Evolutionary conservation across 1,140 invertebrate species (phyloP), one percentile per base, ranked within the genome.

Genomic region (Saccostrea glomerata): DNA sequence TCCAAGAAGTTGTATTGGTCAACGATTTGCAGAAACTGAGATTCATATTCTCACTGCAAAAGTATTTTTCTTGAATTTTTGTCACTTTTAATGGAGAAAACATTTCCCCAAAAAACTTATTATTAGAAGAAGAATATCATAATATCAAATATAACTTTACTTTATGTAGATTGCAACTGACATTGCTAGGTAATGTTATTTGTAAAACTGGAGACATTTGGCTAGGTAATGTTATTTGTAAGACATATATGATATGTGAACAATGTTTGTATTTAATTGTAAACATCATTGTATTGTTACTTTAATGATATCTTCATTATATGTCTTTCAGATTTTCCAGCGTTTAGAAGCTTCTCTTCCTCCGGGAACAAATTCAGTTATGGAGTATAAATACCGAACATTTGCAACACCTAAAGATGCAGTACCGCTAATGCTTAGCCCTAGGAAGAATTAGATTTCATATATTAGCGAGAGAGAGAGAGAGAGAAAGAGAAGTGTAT

Each of bases 21-120:
- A 97, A 92, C 96, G 98, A 93, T 95, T 98, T 85, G 98, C 98
- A 11, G 98, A 98, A 93, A 98, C 98, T 94, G 98, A 97, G 94
- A 97, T 98, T 92, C 96, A 97, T 90, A 96, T 97, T 23, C 95
- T 97, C 23, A 92, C 98, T 13, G 94, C 98, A 58, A 96, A 96
- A 93, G 97, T 98, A 86, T 84, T 20, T 1, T n/a, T 12, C 25
- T 7, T 6, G 36, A 77, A 2, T 77, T 77, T 15, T 60, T 20
- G 2, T 63, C 13, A 63, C 17, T 2, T 63, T 17, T 30, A 66
- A 66, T 7, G 1, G 20, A 20, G 7, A 66, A 9, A 20, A 20
- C 17, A 20, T 20, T 20, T 17, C 20, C 7, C 20, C 7, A 20
- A 66, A 66, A 20, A 66, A 17, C 20, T 5, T 9, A n/a, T 23